These are phyloP conservation scores for Laothoe populi DNA, from an alignment of 2,888 invertebrate genomes.

Conservation along the genomic window DNA sequence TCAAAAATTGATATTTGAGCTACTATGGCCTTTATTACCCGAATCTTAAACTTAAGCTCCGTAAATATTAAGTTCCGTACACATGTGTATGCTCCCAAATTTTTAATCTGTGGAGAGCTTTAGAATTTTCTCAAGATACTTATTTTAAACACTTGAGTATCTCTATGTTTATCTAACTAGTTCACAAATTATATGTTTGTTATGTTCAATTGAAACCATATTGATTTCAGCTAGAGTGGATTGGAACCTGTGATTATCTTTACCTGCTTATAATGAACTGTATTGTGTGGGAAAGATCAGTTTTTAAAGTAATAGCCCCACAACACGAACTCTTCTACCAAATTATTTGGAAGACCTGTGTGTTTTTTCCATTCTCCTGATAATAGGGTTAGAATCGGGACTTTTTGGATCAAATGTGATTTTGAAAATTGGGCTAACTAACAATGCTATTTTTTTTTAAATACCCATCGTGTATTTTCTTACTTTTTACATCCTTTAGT, in stretches of 20 bases:
- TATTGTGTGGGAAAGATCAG: constrained; percentile 26
- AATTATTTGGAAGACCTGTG: constrained; percentile 1
- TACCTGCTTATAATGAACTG: constrained; percentile 20
- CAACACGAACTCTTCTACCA: constrained; percentile 12
- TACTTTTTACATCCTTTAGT: not conserved
- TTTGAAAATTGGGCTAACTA: not conserved
- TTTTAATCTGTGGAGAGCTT: too few relatives aligned
- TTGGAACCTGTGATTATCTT: constrained; percentile 3
- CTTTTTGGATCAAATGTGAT: not conserved
- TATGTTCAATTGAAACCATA: constrained; percentile 7
- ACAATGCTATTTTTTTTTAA: not conserved
- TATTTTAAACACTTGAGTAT: not conserved
- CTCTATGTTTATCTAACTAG: not conserved
- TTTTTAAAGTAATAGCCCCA: constrained; percentile 4
- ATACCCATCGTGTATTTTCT: not conserved
- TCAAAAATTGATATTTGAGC: too few relatives aligned
- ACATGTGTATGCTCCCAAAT: too few relatives aligned
- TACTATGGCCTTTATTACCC: too few relatives aligned
- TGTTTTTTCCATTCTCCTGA: not conserved
- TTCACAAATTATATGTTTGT: not conserved
- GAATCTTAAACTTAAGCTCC: too few relatives aligned
- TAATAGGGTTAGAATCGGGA: not conserved
- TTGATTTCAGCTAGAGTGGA: constrained; percentile 13
- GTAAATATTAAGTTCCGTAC: too few relatives aligned
- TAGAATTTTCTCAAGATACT: not conserved